Evolutionary conservation across 2,113 vertebrate genomes (phyloP), one percentile per base, ranked within the genome.

Genomic region (Euleptes europaea): DNA sequence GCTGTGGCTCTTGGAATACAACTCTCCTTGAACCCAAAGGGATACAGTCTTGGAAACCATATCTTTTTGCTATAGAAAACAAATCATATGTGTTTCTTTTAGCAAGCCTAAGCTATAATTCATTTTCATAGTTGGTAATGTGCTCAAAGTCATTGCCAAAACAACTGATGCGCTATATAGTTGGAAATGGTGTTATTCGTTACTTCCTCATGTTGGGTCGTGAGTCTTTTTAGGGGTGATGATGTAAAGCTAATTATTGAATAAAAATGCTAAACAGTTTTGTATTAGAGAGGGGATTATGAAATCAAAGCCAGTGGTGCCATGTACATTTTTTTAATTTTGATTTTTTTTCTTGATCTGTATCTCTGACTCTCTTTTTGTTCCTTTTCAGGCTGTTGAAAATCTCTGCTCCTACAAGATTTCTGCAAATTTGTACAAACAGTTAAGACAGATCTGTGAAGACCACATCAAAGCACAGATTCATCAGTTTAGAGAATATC

Each of bases 401-500:
- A 99, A 99, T 94, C 97, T 99, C 88, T 99, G 99, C 95, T 99
- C 98, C 89, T 98, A 99, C 95, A 99, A 99, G 96, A 99, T 99
- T 87, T 99, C 99, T 93, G 98, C 98, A 92, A 99, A 98, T 92
- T 97, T 99, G 88, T 99, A 99, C 95, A 99, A 98, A 93, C 98
- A 99, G 86, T 95, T 99, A 93, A 97, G 98, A 92, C 97, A 97
- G 76, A 99, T 98, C 91, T 99, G 99, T 95, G 99, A 99, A 96
- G 99, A 99, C 92, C 98, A 99, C 93, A 99, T 99, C 96, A 99
- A 98, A 97, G 98, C 98, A 94, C 99, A 99, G 90, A 99, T 99
- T 74, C 97, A 99, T 90, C 98, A 99, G 21, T 99, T 99, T 96
- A 98, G 98, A 97, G 99, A 99, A 99, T 99, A 99, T 99, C 98